phyloP scores from a whole-genome alignment of 92 coral and sea anemone genomes.

The Paragorgia papillata region DNA sequence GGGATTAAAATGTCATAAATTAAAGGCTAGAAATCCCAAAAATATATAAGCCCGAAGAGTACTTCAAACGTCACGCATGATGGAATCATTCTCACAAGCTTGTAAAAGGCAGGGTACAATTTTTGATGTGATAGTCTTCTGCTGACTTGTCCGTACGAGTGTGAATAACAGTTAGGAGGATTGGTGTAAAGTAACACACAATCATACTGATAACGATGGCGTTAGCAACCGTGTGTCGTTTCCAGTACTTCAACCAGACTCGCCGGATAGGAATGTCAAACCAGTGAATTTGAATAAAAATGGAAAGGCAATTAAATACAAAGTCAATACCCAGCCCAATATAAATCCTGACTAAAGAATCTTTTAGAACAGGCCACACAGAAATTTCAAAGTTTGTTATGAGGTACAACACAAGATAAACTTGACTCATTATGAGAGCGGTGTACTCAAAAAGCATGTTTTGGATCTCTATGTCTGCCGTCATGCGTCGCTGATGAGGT shows the following conservation, averaged over 20 bases:
- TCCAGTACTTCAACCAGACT: conserved; percentile 67
- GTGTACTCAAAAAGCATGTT: conserved; percentile 64
- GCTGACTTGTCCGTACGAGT: not conserved
- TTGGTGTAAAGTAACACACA: conserved; percentile 50
- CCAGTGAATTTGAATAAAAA: no score
- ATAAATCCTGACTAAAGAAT: conserved; percentile 50
- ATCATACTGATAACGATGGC: conserved; percentile 33
- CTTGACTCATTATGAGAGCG: not conserved
- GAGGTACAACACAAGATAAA: not conserved
- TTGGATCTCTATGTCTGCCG: conserved; percentile 73
- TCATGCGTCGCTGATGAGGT: conserved; percentile 73
- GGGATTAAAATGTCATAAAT: no score
- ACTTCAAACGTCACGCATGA: no score
- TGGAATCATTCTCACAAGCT: not conserved
- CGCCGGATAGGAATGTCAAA: conserved; percentile 54
- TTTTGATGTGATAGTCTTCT: not conserved
- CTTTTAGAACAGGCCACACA: not conserved
- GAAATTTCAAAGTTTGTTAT: not conserved
- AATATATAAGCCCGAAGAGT: no score
- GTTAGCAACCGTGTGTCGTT: no score
- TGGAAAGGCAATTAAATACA: conserved; percentile 59
- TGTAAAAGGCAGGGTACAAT: conserved; percentile 1
- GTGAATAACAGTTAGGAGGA: conserved; percentile 39
- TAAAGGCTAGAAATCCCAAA: no score
- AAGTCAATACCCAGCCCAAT: conserved; percentile 68